Base-by-base conservation (phyloP, 92 coral and sea anemone species). In the Pocillopora meandrina region DNA sequence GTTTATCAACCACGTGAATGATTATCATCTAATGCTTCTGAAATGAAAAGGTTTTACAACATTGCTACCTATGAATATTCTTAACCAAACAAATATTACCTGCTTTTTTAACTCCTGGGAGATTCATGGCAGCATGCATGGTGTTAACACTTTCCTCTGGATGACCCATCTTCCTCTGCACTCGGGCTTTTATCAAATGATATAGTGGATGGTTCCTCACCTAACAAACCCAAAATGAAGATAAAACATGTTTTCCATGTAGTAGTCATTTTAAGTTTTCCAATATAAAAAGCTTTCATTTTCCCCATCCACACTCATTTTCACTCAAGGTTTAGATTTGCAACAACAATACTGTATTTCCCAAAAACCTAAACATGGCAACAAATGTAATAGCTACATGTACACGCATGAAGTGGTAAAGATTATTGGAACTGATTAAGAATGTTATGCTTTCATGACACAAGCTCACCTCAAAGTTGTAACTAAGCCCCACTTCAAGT, bases 401-500 rank as follows among this genome's bases (percentile, higher is more conserved):
- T 42, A 2, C 52, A 42, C 52, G 1, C 70, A 6, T 64, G 9
- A 33, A 21, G 31, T 20, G 14, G 70, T 6, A 65, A n/a, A 65
- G 36, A 18, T 31, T 20, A 63, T 19, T 14, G 18, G 36, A 23
- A 35, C 19, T 5, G 2, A 36, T 35, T 20, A 18, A 15, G 9
- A 1, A n/a, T 70, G 10, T 14, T n/a, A 2, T 16, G 10, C 4
- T 13, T 14, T 17, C 16, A 35, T 0, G 26, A 19, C 73, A 14
- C 8, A 1, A 1, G 23, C 61, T 80, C 90, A 97, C 99, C 99
- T 97, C 97, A 86, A 97, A 97, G 89, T 97, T 97, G 81, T 97
- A 97, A 81, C 99, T 97, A 75, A 97, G 90, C 21, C 99, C 99
- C 36, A 97, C 99, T 87, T 97, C 99, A 69, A 97, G 90, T 34